These are phyloP conservation scores for Dryoscopus gambensis DNA, from an alignment of 2,113 vertebrate species.

Conservation along the genomic window DNA sequence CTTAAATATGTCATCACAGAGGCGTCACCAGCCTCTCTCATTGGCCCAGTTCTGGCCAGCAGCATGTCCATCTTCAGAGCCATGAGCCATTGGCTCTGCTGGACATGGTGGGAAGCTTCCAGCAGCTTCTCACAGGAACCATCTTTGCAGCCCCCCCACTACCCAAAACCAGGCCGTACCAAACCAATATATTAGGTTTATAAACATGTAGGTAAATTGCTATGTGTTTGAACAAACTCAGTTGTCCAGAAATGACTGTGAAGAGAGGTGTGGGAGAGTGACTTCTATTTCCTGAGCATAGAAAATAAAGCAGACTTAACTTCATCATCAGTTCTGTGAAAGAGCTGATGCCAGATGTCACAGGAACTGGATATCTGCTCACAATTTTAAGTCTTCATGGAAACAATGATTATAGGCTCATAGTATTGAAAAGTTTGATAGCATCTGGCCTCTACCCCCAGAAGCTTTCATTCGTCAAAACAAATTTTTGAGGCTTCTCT, in stretches of 20 bases:
- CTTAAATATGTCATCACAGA: too few relatives aligned
- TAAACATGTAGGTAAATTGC: not conserved
- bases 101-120: too few relatives aligned
- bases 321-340: not conserved
- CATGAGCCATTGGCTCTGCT: too few relatives aligned
- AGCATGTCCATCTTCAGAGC: too few relatives aligned
- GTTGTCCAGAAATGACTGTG: not conserved
- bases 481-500: not conserved
- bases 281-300: not conserved
- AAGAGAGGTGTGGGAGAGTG: not conserved
- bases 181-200: not conserved
- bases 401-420: not conserved
- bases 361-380: not conserved
- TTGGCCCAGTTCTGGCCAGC: too few relatives aligned
- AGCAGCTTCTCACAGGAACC: too few relatives aligned
- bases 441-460: fast-evolving
- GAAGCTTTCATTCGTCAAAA: not conserved
- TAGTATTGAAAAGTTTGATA: not conserved
- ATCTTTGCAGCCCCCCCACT: too few relatives aligned
- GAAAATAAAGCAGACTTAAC: not conserved
- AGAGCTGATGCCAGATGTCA: not conserved
- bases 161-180: too few relatives aligned
- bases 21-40: too few relatives aligned
- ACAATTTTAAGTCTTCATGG: not conserved
- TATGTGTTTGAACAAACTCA: not conserved